These are phyloP conservation scores for Tamandua tetradactyla DNA, from an alignment of 2,797 vertebrate species.

Conservation along the genomic window DNA sequence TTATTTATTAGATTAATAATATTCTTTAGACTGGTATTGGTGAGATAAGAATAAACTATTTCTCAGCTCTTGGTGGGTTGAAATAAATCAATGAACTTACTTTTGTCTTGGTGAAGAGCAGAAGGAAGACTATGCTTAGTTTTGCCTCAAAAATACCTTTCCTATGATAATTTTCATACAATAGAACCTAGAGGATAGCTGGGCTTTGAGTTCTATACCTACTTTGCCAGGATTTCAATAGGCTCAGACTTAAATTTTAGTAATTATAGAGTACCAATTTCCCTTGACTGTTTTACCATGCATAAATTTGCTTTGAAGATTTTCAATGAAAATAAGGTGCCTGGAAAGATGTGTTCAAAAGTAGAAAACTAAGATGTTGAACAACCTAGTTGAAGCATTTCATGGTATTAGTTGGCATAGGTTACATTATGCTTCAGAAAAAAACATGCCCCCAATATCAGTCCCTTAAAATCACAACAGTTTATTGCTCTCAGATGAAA, in stretches of 20 bases:
- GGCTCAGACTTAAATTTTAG: conserved; percentile 33
- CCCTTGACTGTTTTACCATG: conserved; percentile 30
- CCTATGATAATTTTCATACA: conserved; percentile 1
- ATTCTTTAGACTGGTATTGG: not conserved
- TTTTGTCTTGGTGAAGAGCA: not conserved
- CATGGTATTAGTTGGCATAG: not conserved
- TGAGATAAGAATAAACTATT: conserved; percentile 49
- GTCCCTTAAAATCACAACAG: not conserved
- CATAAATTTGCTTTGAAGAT: conserved; percentile 12
- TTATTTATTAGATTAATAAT: conserved; percentile 7
- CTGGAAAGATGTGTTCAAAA: not conserved
- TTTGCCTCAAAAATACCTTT: conserved; percentile 23
- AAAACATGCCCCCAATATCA: not conserved
- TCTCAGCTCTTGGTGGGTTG: not conserved
- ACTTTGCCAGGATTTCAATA: conserved; percentile 42
- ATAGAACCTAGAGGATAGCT: not conserved
- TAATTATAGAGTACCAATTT: not conserved
- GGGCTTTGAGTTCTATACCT: not conserved
- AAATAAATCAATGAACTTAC: not conserved
- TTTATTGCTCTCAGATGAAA: not conserved
- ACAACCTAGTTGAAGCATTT: not conserved
- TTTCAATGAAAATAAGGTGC: not conserved
- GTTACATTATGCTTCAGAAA: not conserved
- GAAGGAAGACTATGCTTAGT: not conserved
- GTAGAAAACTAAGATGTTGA: not conserved